phyloP scores from a whole-genome alignment of 2,113 vertebrate species.

The Perognathus longimembris region DNA sequence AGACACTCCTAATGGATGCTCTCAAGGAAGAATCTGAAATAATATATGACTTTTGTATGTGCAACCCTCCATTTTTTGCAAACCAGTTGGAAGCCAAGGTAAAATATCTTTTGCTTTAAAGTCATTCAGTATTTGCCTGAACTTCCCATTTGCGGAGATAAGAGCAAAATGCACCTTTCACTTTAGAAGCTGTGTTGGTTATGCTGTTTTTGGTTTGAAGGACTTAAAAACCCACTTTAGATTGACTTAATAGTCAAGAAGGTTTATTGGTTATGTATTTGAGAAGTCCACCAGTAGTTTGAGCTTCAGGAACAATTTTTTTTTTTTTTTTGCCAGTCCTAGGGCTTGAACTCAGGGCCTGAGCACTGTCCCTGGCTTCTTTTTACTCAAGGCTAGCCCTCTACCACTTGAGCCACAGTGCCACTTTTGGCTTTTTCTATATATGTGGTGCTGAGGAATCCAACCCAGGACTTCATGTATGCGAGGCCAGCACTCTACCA shows the following conservation, averaged over 20 bases:
- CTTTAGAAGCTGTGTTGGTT: conserved; percentile 20
- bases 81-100: conserved; percentile 98
- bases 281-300: conserved; percentile 18
- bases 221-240: background rate
- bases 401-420: too few relatives aligned
- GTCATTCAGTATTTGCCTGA: conserved; percentile 13
- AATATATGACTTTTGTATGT: conserved; percentile 99
- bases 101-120: conserved; percentile 68
- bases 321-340: too few relatives aligned
- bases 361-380: too few relatives aligned
- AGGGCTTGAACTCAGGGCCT: too few relatives aligned
- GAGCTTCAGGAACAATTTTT: conserved; percentile 14
- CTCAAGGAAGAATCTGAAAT: conserved; percentile 97
- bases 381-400: too few relatives aligned
- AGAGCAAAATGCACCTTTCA: conserved; percentile 37
- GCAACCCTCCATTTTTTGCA: conserved; percentile 98
- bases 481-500: too few relatives aligned
- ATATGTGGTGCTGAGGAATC: too few relatives aligned
- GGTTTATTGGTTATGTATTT: background rate
- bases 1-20: conserved; percentile 98
- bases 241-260: background rate
- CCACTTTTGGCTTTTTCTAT: too few relatives aligned
- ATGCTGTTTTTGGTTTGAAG: conserved; percentile 39
- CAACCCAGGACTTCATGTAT: too few relatives aligned
- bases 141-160: conserved; percentile 48